A percentile compares a stretch with the other conserved stretches of the same genome.
phyloP scores from a whole-genome alignment of 2,888 invertebrate species.

The Agrochola circellaris region DNA sequence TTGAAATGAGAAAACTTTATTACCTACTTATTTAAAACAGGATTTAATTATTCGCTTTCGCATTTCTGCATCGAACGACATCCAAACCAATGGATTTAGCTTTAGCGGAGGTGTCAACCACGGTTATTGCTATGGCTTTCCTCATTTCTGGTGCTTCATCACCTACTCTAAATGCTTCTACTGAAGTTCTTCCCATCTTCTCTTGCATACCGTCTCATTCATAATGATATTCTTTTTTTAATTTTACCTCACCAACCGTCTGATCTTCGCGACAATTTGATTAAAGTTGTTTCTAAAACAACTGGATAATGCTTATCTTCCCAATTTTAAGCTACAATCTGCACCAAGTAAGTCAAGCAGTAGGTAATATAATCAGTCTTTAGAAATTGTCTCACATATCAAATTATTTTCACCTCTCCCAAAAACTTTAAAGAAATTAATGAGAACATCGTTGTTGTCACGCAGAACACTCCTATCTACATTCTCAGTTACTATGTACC shows the following conservation, averaged over 20 bases:
- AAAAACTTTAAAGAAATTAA: background rate
- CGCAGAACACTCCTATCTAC: constrained; percentile 1
- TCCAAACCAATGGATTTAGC: background rate
- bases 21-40: background rate
- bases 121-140: too few relatives aligned
- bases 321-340: background rate
- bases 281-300: background rate
- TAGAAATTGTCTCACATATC: background rate
- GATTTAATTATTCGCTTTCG: background rate
- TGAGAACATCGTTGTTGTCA: background rate
- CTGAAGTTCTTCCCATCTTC: background rate
- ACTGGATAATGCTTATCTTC: background rate
- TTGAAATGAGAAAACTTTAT: background rate
- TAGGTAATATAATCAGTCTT: too few relatives aligned
- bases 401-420: too few relatives aligned
- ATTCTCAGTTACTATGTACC: constrained; percentile 8
- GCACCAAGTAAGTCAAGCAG: background rate
- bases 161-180: too few relatives aligned
- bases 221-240: background rate
- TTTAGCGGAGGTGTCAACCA: background rate
- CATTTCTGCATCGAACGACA: too few relatives aligned
- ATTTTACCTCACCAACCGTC: too few relatives aligned
- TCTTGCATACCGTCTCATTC: too few relatives aligned
- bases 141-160: background rate
- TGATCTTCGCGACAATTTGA: background rate